Evolutionary conservation across 2,888 invertebrate genomes (phyloP), one percentile per base, ranked within the genome.

Genomic region (Epistrophella euchroma): DNA sequence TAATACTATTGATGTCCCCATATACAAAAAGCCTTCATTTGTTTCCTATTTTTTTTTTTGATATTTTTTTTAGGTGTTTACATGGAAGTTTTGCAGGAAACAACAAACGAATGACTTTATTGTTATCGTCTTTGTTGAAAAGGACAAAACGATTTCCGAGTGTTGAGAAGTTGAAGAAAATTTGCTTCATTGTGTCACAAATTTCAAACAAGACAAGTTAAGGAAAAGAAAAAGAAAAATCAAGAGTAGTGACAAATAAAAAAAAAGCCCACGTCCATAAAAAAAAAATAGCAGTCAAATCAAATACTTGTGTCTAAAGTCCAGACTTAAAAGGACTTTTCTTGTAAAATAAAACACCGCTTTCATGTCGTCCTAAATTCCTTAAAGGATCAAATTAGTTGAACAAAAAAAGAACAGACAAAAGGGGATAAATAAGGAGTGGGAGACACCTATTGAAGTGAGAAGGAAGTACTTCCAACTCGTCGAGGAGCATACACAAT

Each of bases 11-110:
- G 47, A 35, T 50, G 19, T 47, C 47, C 66, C 35, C n/a, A n/a
- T 17, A 25, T 32, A 19, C 47, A 47, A 47, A 52, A 70, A 28
- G 40, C 40, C 71, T 22, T 71, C 40, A 43, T 71, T 71, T 71
- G 22, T 70, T 56, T 56, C 19, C 22, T 15, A 10, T 52, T 60
- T 5, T 13, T 52, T 17, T 17, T 43, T 64, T 60, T 58, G n/a
- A n/a, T n/a, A n/a, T 73, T 98, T 2, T 25, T 10, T 52, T 56
- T 58, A 79, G 79, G 75, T 75, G 45, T 66, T 84, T 79, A 73
- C 73, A 68, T 70, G 73, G 62, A 83, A 74, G 62, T 74, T 52
- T 74, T 60, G 37, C 62, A 22, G 45, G 35, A 52, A 52, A 45
- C 40, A 17, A 79, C 70, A 70, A 79, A 75, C 74, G 58, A 79